Base-by-base conservation (phyloP, 2,888 invertebrate species). In the Thecocarcelia acutangulata region DNA sequence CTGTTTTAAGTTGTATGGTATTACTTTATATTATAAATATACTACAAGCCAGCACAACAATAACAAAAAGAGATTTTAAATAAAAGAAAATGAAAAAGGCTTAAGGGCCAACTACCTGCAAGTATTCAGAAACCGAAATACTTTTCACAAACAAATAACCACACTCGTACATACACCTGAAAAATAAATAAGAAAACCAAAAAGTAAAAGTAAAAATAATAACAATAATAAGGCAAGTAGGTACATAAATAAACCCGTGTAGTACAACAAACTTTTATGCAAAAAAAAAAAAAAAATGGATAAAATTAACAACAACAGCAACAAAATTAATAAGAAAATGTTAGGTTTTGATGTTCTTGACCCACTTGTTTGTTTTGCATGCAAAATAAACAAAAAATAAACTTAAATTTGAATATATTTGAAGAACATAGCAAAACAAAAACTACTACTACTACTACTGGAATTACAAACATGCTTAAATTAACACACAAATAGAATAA, bases 301-400 rank as follows among this genome's bases (percentile, higher is more conserved):
- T 6, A 33, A 5, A 33, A 9, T 9, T 33, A 46, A 58, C 12
- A 69, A 68, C 28, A 44, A 69, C 12, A 68, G 11, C 42, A 44
- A 68, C 28, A 70, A 72, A 59, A 64, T 78, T 73, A 73, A 72
- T 69, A 66, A 59, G 56, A 80, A 80, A 76, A 82, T 84, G 50
- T 80, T 15, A 54, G 79, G 70, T 82, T 75, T 63, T 80, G 66
- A 79, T 79, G 81, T 74, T 83, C 84, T 83, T 84, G 84, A 84
- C 84, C 84, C 69, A 80, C 68, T 63, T 74, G 63, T 12, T 63
- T 74, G 63, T 12, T 68, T 66, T 15, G 17, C 19, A 15, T 24
- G 11, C 19, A 56, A 50, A 17, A 40, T 48, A 46, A 70, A 58
- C 11, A 64, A 24, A 40, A 40, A 11, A 6, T 24, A 24, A 54